Conservation (phyloP, 2,797 vertebrate species). For the Centropyge bicolor region DNA sequence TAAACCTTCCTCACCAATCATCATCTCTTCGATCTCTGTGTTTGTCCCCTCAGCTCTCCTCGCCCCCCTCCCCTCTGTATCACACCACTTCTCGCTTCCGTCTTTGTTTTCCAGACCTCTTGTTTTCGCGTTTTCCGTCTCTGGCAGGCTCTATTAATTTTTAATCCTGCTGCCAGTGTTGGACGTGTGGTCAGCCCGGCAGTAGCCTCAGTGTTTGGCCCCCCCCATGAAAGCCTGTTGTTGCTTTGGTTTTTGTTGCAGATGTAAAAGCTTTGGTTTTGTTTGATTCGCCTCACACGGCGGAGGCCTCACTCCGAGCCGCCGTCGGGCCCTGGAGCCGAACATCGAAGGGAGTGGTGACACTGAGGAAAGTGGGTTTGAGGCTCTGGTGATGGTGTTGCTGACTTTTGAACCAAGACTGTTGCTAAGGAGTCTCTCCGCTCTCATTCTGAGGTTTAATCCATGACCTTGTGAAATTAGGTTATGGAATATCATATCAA, state of each 20-base stretch:
- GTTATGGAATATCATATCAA: conserved; percentile 4
- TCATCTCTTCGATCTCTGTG: conserved; percentile 28
- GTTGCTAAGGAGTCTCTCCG: conserved; percentile 48
- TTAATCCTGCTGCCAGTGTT: conserved; percentile 40
- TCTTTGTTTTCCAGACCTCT: conserved; percentile 44
- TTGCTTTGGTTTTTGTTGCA: conserved; percentile 1
- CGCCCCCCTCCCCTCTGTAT: conserved; percentile 5
- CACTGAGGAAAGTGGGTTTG: conserved; percentile 39
- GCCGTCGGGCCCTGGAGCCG: conserved; percentile 7
- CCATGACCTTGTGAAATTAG: conserved; percentile 6
- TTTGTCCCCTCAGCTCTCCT: conserved; percentile 47
- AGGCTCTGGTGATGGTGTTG: conserved; percentile 40
- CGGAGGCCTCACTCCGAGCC: conserved; percentile 19
- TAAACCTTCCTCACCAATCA: conserved; percentile 34
- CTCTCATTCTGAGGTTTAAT: conserved; percentile 12
- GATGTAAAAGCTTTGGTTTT: conserved; percentile 35
- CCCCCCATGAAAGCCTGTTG: conserved; percentile 15
- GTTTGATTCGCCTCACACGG: conserved; percentile 28
- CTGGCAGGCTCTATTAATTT: conserved; percentile 45
- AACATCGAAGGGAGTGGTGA: conserved; percentile 29
- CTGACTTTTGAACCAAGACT: conserved; percentile 24
- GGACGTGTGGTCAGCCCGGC: conserved; percentile 34
- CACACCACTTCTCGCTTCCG: conserved; percentile 37
- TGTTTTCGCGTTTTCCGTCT: conserved; percentile 36
- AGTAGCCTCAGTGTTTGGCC: conserved; percentile 17